Conservation (phyloP, 2,888 invertebrate genomes). For the Tiphia femorata region DNA sequence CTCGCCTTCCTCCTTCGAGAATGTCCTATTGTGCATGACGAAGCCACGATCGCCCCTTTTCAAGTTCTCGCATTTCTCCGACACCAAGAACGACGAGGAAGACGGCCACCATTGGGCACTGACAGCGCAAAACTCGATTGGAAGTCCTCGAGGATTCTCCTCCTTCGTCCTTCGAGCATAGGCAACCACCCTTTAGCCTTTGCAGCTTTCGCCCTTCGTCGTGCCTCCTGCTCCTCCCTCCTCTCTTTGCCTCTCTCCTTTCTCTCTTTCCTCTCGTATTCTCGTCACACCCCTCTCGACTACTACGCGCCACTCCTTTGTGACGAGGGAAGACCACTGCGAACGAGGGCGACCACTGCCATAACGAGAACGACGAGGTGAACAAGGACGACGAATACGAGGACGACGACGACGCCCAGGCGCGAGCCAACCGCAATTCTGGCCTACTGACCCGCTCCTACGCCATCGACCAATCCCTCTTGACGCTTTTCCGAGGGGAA, state of each 20-base stretch:
- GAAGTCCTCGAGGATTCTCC: slow-evolving; percentile 24
- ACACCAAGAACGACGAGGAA: slow-evolving; percentile 12
- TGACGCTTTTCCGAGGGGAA: not conserved
- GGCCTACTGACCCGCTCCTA: slow-evolving; percentile 61
- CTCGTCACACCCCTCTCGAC: slow-evolving; percentile 8
- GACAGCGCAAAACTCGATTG: slow-evolving; percentile 41
- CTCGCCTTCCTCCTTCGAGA: not conserved
- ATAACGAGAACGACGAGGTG: slow-evolving; percentile 1
- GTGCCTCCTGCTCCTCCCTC: not conserved
- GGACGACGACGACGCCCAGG: slow-evolving; percentile 15
- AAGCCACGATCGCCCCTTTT: too few relatives aligned
- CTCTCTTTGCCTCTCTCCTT: not conserved
- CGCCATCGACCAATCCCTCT: not conserved
- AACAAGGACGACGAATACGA: slow-evolving; percentile 22
- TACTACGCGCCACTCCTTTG: slow-evolving; percentile 26
- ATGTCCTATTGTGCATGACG: not conserved
- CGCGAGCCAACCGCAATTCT: slow-evolving; percentile 29
- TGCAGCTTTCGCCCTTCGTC: not conserved
- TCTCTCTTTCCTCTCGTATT: not conserved
- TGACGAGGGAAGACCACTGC: slow-evolving; percentile 23
- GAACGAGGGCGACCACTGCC: slow-evolving; percentile 3
- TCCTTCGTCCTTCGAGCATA: slow-evolving; percentile 4
- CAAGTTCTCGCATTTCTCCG: too few relatives aligned
- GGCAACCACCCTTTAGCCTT: slow-evolving; percentile 1
- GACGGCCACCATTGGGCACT: slow-evolving; percentile 18